A percentile compares a stretch with the other conserved stretches of the same genome.
Conservation (phyloP, 2,888 invertebrate species). For the Drosophila birchii region DNA sequence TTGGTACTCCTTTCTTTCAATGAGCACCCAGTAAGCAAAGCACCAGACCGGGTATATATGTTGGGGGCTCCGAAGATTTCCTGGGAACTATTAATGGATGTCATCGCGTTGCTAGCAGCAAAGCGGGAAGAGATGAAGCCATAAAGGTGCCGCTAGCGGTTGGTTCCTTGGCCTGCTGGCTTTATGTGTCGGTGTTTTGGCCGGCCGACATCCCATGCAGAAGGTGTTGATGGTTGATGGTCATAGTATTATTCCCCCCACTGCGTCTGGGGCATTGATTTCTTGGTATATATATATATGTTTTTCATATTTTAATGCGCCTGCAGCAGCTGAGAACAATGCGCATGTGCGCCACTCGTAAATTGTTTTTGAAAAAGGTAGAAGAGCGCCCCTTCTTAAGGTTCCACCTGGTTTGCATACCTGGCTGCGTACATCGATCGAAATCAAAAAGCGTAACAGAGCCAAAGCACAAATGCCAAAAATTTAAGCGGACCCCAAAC, state of each 20-base stretch:
- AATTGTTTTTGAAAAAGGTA: slow-evolving; percentile 54
- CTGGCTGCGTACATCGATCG: slow-evolving; percentile 65
- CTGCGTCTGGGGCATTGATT: slow-evolving; percentile 69
- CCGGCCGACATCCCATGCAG: slow-evolving; percentile 23
- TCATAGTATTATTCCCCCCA: slow-evolving; percentile 21
- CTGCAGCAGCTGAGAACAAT: slow-evolving; percentile 56
- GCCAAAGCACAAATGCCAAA: slow-evolving; percentile 72
- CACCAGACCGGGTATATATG: slow-evolving; percentile 16
- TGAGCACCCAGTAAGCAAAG: slow-evolving; percentile 16
- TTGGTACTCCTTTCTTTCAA: not conserved
- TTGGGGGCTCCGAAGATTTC: not conserved
- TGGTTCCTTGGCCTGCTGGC: slow-evolving; percentile 49
- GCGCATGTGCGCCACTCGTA: slow-evolving; percentile 70
- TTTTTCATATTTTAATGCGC: slow-evolving; percentile 30
- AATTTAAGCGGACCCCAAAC: slow-evolving; percentile 55
- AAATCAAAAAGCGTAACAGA: slow-evolving; percentile 82
- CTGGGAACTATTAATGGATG: slow-evolving; percentile 25
- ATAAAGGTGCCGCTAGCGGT: slow-evolving; percentile 71
- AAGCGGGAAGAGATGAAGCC: slow-evolving; percentile 64
- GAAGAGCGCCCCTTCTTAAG: slow-evolving; percentile 33
- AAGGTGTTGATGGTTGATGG: slow-evolving; percentile 79
- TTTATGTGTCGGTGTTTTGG: slow-evolving; percentile 71
- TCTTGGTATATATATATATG: slow-evolving; percentile 19
- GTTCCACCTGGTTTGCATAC: slow-evolving; percentile 43
- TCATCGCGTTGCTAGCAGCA: slow-evolving; percentile 28